Percentiles rank a stretch among this genome's conserved stretches.
phyloP scores from a whole-genome alignment of 2,797 vertebrate genomes.

The Lepus townsendii region DNA sequence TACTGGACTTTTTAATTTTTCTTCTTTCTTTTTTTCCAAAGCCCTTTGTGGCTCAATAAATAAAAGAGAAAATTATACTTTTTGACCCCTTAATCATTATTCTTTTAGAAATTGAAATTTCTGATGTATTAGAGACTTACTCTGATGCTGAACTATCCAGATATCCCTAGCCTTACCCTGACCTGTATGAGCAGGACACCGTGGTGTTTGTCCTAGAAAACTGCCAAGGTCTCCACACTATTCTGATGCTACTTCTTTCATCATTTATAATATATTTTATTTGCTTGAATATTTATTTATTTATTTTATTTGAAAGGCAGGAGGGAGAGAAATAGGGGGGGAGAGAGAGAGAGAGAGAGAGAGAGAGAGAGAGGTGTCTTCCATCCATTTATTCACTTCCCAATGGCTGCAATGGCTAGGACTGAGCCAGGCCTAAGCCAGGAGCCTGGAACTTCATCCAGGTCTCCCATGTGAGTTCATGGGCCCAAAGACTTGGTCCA shows the following conservation, averaged over 20 bases:
- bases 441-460: no score
- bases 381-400: no score
- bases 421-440: no score
- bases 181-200: not conserved
- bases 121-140: not conserved
- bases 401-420: no score
- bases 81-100: not conserved
- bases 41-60: not conserved
- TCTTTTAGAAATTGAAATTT: not conserved
- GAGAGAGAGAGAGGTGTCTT: no score
- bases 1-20: constrained; percentile 1
- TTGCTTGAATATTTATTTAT: no score
- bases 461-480: no score
- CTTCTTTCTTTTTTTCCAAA: not conserved
- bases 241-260: not conserved
- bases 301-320: no score
- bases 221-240: not conserved
- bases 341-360: no score
- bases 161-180: not conserved
- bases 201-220: not conserved
- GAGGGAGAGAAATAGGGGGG: no score
- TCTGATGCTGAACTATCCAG: not conserved
- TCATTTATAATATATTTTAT: not conserved
- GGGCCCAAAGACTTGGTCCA: no score
- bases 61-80: not conserved